Evolutionary conservation across 1,140 invertebrate genomes (phyloP), one percentile per base, ranked within the genome.

Genomic region (Trichoplusia ni): DNA sequence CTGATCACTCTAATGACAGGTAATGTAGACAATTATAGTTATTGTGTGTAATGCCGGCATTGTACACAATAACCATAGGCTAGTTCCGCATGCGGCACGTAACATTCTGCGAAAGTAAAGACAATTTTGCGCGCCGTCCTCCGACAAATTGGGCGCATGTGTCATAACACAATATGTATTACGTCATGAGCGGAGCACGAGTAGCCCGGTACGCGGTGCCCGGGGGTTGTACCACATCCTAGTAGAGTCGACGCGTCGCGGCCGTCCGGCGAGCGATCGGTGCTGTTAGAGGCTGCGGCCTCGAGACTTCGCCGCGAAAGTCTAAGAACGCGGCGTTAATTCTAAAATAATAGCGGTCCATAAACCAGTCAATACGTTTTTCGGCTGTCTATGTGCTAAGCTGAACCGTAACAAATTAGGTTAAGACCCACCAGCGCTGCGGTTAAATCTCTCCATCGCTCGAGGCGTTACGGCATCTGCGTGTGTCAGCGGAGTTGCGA

Each of bases 101-200:
- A 53, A 53, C 18, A 16, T 53, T 53, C n/a, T 23, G 47, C 47
- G 47, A 53, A 53, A 53, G 47, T 53, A 18, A 33, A 29, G 47
- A 53, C 37, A 35, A 31, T 53, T 19, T 21, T 31, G 23, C 16
- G 25, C 25, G 47, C 27, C 27, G 13, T 13, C 33, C 11, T 11
- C 31, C 14, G 31, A 21, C 31, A 27, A 35, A 53, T 53, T 53
- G 47, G 47, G 47, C 47, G 29, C 6, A 2, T 11, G 11, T n/a
- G 23, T 0, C 14, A 19, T 4, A 27, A 27, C 42, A 6, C 13
- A 37, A 14, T 5, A 2, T 5, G 16, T 14, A 37, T 16, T 37
- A 14, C 8, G 11, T 13, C 35, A 37, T 0, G 13, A 14, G 8
- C 13, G 35, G 13, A n/a, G n/a, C n/a, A n/a, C n/a, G n/a, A n/a